Percentiles rank a stretch among this genome's conserved stretches.
Conservation (phyloP, 2,888 invertebrate species). For the Rhyacophila evoluta region DNA sequence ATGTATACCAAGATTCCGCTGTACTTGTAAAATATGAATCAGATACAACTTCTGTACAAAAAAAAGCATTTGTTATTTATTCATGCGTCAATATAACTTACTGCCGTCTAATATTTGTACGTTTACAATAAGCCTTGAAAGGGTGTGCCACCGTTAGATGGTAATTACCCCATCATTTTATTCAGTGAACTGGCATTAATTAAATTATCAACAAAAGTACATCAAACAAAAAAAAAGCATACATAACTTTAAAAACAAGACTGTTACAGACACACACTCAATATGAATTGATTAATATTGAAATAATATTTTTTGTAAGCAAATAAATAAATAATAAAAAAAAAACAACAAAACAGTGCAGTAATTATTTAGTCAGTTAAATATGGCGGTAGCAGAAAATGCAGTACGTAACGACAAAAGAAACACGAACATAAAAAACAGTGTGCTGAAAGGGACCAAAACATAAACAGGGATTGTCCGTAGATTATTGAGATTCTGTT, state of each 20-base stretch:
- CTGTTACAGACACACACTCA: conserved; percentile 40
- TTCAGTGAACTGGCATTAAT: neutral
- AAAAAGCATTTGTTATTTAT: too few relatives aligned
- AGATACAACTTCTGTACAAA: too few relatives aligned
- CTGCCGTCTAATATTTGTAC: too few relatives aligned
- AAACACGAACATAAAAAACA: neutral
- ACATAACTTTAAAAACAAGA: conserved; percentile 41
- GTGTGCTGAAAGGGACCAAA: conserved; percentile 16
- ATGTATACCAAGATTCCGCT: too few relatives aligned
- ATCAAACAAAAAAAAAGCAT: conserved; percentile 37
- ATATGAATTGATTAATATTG: conserved; percentile 38
- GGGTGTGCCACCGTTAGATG: too few relatives aligned
- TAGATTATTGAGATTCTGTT: neutral
- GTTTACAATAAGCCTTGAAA: too few relatives aligned
- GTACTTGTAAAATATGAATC: too few relatives aligned
- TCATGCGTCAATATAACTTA: too few relatives aligned
- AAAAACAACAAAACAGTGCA: neutral
- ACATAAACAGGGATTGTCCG: neutral
- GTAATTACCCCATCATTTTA: too few relatives aligned
- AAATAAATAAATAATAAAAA: too few relatives aligned
- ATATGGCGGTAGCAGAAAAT: conserved; percentile 7
- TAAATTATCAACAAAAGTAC: neutral
- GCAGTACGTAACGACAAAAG: neutral
- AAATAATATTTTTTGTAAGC: conserved; percentile 46
- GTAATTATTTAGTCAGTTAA: neutral